Evolutionary conservation across 2,888 invertebrate species (phyloP).

Genomic region (Synergus umbraculus): DNA sequence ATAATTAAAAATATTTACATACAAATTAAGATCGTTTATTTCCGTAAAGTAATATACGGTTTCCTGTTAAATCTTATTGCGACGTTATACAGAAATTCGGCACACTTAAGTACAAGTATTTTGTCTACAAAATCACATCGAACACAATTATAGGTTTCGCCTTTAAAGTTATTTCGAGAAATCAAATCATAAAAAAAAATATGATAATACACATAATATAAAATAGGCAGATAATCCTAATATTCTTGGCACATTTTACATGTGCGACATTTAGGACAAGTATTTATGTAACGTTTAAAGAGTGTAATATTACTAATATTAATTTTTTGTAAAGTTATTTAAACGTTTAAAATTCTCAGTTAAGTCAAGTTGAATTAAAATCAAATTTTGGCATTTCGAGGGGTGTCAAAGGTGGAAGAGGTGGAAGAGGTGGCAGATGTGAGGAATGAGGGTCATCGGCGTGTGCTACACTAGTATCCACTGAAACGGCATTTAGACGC

Average conservation of each 20-base stretch:
- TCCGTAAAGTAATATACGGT: neutral
- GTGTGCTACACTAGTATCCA: slow-evolving; percentile 62
- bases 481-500: slow-evolving; percentile 74
- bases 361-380: slow-evolving; percentile 69
- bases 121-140: neutral
- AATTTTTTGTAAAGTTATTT: too few relatives aligned
- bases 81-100: neutral
- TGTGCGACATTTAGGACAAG: too few relatives aligned
- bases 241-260: neutral
- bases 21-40: neutral
- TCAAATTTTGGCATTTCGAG: slow-evolving; percentile 83
- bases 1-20: neutral
- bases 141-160: neutral
- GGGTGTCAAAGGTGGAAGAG: slow-evolving; percentile 80
- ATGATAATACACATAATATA: neutral
- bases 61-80: neutral
- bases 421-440: slow-evolving; percentile 76
- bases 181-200: neutral
- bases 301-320: too few relatives aligned
- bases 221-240: neutral
- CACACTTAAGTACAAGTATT: neutral
- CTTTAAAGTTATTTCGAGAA: neutral
- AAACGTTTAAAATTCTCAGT: neutral
- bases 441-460: slow-evolving; percentile 65
- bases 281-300: too few relatives aligned